Base-by-base conservation (phyloP, 2,113 vertebrate species). In the Pogona vitticeps region DNA sequence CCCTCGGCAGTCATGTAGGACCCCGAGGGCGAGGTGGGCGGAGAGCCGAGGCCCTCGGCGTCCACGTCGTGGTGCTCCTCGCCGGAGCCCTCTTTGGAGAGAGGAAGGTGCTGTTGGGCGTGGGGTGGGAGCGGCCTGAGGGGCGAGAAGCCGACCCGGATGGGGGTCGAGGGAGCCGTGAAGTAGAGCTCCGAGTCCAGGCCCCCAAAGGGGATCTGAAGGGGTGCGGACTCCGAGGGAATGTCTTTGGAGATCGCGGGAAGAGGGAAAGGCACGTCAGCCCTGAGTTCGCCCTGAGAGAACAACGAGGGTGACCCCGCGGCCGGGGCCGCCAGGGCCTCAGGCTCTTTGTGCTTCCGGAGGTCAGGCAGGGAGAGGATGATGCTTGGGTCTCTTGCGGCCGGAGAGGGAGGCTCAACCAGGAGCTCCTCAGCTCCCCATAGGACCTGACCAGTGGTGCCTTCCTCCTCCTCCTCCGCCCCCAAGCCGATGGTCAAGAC, bases 1-100 rank as follows among this genome's bases (percentile, higher is more conserved):
- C 98, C 98, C 72, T 99, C 98, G 0, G 98, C 98, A 0, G 98
- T 99, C 85, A 98, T 96, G 80, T 99, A 99, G 82, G 98, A 99
- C 0, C 98, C 98, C 0, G 98, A 98, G 10, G 98, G 98, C 0
- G 98, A 99, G 0, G 98, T 97, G 0, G 98, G 98, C 0, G 97
- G 97, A 0, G 98, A 98, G 87, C 96, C 97, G 61, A 96, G 95
- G 80, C 97, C 97, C 65, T 96, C 96, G 0, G 88, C 94, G 73
- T 94, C 95, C 0, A 72, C 0, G 2, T 92, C 94, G 15, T 78
- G 72, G 36, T 97, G 95, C 1, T 97, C 97, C 61, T 97, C 96
- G 4, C 96, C 95, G 75, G 95, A 95, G 77, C 93, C 93, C 36
- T 93, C 94, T 75, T 94, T 97, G n/a, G 89, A 94, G 42, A 95